These are phyloP conservation scores for Synaphobranchus kaupii DNA, from an alignment of 2,797 vertebrate genomes.

Conservation along the genomic window DNA sequence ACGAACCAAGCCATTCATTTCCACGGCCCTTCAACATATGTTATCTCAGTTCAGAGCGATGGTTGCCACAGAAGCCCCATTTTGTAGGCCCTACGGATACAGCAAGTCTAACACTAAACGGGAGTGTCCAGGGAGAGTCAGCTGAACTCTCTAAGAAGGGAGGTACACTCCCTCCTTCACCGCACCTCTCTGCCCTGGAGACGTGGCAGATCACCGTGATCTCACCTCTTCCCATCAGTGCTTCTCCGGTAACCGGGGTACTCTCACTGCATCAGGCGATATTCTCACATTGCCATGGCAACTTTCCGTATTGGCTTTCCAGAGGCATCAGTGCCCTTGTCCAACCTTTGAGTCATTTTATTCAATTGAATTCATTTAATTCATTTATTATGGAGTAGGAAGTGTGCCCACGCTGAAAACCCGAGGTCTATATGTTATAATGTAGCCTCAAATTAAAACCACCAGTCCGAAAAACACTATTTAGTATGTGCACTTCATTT, in stretches of 20 bases:
- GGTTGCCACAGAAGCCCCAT: not conserved
- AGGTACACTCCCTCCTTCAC: not conserved
- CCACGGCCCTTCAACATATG: no score
- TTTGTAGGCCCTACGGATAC: not conserved
- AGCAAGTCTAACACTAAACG: not conserved
- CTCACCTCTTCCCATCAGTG: not conserved
- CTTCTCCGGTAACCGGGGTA: not conserved
- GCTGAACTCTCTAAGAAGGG: not conserved
- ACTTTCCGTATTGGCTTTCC: constrained; percentile 14
- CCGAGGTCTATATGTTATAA: not conserved
- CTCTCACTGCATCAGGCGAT: not conserved
- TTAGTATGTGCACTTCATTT: constrained; percentile 18
- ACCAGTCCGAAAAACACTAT: constrained; percentile 21
- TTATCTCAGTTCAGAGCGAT: not conserved
- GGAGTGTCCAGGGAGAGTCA: not conserved
- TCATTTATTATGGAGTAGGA: constrained; percentile 22
- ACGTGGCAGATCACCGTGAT: not conserved
- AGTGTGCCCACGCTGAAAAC: not conserved
- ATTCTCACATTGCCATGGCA: constrained; percentile 27
- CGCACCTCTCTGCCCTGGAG: not conserved
- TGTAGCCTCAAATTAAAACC: constrained; percentile 27
- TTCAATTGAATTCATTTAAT: constrained; percentile 33
- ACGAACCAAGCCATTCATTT: not conserved
- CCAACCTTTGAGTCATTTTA: constrained; percentile 20
- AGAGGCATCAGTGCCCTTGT: constrained; percentile 17